These are phyloP conservation scores for Lichenostomus cassidix DNA, from an alignment of 2,113 vertebrate species.

Conservation along the genomic window DNA sequence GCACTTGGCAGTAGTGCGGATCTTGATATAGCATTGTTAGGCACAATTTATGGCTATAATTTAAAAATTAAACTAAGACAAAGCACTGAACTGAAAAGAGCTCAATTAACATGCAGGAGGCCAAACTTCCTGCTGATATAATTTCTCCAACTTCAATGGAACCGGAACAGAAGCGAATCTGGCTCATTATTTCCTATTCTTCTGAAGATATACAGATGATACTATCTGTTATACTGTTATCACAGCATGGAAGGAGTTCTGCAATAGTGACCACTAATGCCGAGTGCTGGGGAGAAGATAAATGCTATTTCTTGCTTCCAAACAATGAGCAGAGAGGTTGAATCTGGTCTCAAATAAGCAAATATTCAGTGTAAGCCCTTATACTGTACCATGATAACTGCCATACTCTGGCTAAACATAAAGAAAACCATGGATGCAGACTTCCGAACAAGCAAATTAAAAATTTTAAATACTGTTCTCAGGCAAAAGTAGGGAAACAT, in stretches of 20 bases:
- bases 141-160: slow-evolving; percentile 24
- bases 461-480: neutral
- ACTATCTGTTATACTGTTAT: slow-evolving; percentile 12
- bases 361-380: neutral
- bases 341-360: neutral
- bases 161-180: neutral
- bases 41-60: slow-evolving; percentile 21
- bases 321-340: neutral
- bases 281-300: neutral
- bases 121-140: slow-evolving; percentile 42
- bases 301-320: neutral
- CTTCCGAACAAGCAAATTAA: neutral
- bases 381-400: neutral
- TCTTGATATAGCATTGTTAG: neutral
- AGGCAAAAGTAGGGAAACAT: neutral
- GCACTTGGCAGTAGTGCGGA: neutral
- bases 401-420: neutral
- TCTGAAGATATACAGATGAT: slow-evolving; percentile 20
- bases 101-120: slow-evolving; percentile 46
- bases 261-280: slow-evolving; percentile 23
- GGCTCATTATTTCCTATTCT: slow-evolving; percentile 49
- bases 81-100: slow-evolving; percentile 34
- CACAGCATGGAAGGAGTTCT: slow-evolving; percentile 12
- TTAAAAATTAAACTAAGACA: slow-evolving; percentile 45
- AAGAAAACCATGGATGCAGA: neutral